phyloP scores from a whole-genome alignment of 2,797 vertebrate species.

The Pteropus rufus region DNA sequence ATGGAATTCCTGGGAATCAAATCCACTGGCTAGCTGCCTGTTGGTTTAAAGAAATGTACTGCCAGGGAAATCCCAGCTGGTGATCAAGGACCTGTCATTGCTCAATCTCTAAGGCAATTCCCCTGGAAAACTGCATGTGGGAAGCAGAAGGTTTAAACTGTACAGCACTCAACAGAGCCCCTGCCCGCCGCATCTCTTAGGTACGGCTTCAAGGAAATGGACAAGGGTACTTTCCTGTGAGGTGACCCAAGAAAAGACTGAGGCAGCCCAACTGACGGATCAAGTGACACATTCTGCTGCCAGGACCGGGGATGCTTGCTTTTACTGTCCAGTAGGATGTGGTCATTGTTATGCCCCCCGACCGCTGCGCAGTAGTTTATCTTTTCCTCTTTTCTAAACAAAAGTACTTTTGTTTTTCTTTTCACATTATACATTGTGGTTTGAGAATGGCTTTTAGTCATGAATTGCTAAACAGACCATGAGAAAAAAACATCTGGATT shows the following conservation, averaged over 20 bases:
- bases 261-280: background rate
- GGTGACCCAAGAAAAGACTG: background rate
- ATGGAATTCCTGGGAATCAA: constrained; percentile 53
- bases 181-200: background rate
- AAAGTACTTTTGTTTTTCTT: background rate
- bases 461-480: background rate
- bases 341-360: background rate
- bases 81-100: background rate
- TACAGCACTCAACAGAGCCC: background rate
- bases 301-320: background rate
- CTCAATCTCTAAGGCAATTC: background rate
- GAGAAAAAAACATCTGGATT: constrained; percentile 34
- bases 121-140: background rate
- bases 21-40: constrained; percentile 37
- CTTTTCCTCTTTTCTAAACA: background rate
- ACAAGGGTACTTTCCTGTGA: background rate
- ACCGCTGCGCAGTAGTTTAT: background rate
- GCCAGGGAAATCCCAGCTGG: constrained; percentile 43
- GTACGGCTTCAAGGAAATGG: background rate
- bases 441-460: background rate
- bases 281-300: background rate
- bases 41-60: constrained; percentile 23
- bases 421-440: background rate
- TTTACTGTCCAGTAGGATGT: background rate
- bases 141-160: background rate